phyloP scores from a whole-genome alignment of 1,140 invertebrate genomes.

The Euura lappo region DNA sequence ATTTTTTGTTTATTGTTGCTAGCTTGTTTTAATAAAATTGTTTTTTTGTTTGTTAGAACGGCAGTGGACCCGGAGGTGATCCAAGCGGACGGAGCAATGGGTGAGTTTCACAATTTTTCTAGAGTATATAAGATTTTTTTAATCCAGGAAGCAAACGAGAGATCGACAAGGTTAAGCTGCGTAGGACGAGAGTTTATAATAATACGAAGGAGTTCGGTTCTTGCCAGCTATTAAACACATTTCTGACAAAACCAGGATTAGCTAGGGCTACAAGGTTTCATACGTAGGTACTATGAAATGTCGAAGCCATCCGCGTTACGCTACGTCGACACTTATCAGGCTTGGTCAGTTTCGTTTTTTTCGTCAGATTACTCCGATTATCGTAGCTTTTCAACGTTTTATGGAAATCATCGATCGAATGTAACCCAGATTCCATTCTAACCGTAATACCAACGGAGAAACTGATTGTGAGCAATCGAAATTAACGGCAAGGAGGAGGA shows the following conservation, averaged over 20 bases:
- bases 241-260: constrained; percentile 3
- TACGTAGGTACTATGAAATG: not conserved
- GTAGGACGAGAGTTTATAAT: too few relatives aligned
- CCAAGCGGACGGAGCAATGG: constrained; percentile 78
- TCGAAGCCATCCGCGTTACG: not conserved
- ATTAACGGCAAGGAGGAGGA: not conserved
- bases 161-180: too few relatives aligned
- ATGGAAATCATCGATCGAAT: not conserved
- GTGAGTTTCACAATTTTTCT: constrained; percentile 59
- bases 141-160: too few relatives aligned
- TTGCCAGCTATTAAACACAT: not conserved
- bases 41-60: constrained; percentile 82
- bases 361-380: not conserved
- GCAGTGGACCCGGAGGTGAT: constrained; percentile 74
- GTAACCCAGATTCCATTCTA: not conserved
- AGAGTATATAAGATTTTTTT: not conserved
- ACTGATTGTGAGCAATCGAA: not conserved
- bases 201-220: too few relatives aligned
- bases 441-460: not conserved
- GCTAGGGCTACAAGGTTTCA: not conserved
- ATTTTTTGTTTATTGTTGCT: constrained; percentile 54
- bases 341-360: not conserved
- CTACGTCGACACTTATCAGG: not conserved
- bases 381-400: too few relatives aligned
- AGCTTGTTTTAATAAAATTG: constrained; percentile 59